Conservation (phyloP, 2,797 vertebrate genomes). For the Dermochelys coriacea region DNA sequence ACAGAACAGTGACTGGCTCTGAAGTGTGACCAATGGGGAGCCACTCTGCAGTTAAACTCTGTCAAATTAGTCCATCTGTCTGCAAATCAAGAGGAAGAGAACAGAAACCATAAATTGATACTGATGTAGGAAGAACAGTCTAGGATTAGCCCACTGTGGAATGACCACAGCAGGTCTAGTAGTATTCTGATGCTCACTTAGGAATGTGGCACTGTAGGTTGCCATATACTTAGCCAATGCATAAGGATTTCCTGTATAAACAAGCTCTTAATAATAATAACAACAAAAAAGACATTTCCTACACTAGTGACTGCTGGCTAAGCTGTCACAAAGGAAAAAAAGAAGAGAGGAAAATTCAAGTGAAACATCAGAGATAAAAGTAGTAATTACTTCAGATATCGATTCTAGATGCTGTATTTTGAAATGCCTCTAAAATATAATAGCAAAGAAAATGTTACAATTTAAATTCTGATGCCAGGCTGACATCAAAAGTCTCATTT, state of each 20-base stretch:
- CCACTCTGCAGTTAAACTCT: not conserved
- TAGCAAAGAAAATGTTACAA: slow-evolving; percentile 7
- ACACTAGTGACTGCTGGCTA: not conserved
- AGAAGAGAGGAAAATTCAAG: not conserved
- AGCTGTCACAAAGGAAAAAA: not conserved
- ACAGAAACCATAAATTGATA: not conserved
- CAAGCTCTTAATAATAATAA: not conserved
- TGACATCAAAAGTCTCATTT: not conserved
- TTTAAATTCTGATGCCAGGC: slow-evolving; percentile 11
- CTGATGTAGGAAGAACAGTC: not conserved
- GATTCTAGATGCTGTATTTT: slow-evolving; percentile 39
- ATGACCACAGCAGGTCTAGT: not conserved
- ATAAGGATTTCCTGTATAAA: not conserved
- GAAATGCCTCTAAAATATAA: slow-evolving; percentile 7
- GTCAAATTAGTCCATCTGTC: not conserved
- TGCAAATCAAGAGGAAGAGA: not conserved
- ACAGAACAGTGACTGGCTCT: not conserved
- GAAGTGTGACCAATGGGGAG: not conserved
- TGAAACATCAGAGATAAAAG: not conserved
- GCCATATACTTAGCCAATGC: not conserved
- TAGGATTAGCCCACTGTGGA: not conserved
- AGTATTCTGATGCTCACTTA: not conserved
- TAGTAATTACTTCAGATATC: slow-evolving; percentile 5
- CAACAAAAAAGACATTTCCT: not conserved
- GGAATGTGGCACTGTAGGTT: not conserved